Evolutionary conservation across 2,888 invertebrate genomes (phyloP), one percentile per base, ranked within the genome.

Genomic region (Sympetrum striolatum): DNA sequence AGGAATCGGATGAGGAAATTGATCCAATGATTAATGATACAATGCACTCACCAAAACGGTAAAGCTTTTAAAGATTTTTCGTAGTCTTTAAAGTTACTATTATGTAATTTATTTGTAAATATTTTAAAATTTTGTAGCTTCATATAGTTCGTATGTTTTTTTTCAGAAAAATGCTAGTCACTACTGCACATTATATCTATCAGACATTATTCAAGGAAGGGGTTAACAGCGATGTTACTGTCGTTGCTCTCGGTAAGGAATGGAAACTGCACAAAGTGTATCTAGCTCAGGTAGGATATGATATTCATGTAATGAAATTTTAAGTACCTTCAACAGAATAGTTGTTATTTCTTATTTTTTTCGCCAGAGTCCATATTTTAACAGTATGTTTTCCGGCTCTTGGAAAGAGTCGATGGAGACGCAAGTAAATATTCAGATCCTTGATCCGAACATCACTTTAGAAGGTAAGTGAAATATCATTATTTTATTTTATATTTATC

Each of bases 211-310:
- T 96, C 93, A 95, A 96, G 92, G 96, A 97, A 93, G 96, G 97
- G 91, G 96, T 96, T 93, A 96, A 96, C 92, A 96, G 96, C 90
- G 97, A 97, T 93, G 95, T 97, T 80, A 96, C 96, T 48, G 96
- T 97, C 10, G 94, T 95, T 92, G 97, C 97, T 90, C 93, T 97
- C 90, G 96, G 96, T 39, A 95, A 95, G 93, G 95, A 96, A 91
- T 97, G 97, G 96, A 95, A 95, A 92, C 94, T 97, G 80, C 97
- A 97, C 93, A 97, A 96, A 94, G 95, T 97, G 73, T 97, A 97
- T 93, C 94, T 97, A 81, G 96, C 96, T 92, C 97, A 97, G 94
- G 94, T 94, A 92, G 90, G 53, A 10, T 82, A 2, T 35, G 39
- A 4, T 44, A 44, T 8, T 80, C 8, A 31, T 90, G 58, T 31